A percentile compares a stretch with the other conserved stretches of the same genome.
Evolutionary conservation across 2,888 invertebrate genomes (phyloP).

Genomic region (Platycnemis pennipes): DNA sequence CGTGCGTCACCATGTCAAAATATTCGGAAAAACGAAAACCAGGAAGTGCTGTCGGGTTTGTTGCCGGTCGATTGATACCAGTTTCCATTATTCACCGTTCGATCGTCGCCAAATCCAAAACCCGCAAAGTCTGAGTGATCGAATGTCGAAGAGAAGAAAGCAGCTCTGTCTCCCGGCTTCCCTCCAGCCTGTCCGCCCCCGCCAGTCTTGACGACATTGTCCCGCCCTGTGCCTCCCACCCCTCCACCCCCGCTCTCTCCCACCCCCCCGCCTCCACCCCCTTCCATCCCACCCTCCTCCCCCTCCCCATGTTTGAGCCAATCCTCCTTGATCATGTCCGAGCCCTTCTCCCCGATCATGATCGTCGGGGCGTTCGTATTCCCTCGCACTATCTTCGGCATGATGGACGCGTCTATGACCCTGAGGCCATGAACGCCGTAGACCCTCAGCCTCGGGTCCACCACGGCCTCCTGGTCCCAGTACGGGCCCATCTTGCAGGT

Average conservation of each 20-base stretch:
- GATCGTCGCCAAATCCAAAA: background rate
- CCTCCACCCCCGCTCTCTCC: background rate
- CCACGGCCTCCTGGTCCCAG: conserved; percentile 83
- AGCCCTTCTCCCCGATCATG: conserved; percentile 86
- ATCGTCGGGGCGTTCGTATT: conserved; percentile 87
- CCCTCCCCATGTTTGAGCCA: conserved; percentile 72
- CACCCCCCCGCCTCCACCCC: background rate
- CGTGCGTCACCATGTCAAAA: too few relatives aligned
- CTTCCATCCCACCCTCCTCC: background rate
- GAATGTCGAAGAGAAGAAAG: conserved; percentile 74
- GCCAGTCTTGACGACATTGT: conserved; percentile 23
- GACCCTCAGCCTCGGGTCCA: conserved; percentile 82
- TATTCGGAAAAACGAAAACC: conserved; percentile 37
- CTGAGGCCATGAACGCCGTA: conserved; percentile 84
- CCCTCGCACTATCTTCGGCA: conserved; percentile 84
- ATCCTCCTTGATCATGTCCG: conserved; percentile 84
- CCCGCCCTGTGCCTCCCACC: conserved; percentile 69
- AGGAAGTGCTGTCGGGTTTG: background rate
- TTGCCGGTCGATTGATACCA: background rate
- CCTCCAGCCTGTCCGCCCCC: background rate
- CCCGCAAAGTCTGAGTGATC: conserved; percentile 76
- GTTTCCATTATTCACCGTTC: background rate
- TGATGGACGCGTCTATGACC: conserved; percentile 86
- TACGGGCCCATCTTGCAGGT: conserved; percentile 87
- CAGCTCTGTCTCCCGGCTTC: background rate